Conservation (phyloP, 2,113 vertebrate species). For the Lathamus discolor region DNA sequence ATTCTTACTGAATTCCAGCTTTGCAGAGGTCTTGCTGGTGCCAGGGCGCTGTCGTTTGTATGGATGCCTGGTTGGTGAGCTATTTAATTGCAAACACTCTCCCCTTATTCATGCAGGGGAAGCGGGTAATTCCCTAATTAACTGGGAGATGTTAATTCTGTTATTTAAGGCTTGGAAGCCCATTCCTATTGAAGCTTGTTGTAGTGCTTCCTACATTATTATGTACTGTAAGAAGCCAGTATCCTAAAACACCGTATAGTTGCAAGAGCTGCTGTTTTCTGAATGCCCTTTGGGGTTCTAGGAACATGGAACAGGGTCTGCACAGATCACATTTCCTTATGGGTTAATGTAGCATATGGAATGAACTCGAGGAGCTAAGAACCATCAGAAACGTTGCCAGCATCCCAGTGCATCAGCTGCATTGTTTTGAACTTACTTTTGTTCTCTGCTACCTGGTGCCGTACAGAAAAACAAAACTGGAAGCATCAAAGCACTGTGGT, state of each 20-base stretch:
- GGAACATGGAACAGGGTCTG: neutral
- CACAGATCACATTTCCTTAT: neutral
- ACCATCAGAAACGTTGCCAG: neutral
- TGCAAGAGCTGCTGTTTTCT: neutral
- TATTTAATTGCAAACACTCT: neutral
- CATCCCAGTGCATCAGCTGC: neutral
- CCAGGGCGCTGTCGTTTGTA: neutral
- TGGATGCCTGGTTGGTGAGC: neutral
- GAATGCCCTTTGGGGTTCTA: neutral
- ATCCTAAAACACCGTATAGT: neutral
- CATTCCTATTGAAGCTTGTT: neutral
- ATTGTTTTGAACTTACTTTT: neutral
- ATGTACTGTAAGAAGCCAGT: neutral
- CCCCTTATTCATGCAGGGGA: neutral
- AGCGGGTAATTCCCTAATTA: neutral
- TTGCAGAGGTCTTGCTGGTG: neutral
- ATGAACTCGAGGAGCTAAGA: neutral
- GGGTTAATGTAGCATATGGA: neutral
- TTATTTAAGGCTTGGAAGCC: neutral
- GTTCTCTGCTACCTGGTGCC: neutral
- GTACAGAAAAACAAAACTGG: neutral
- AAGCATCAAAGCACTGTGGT: neutral
- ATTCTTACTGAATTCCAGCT: neutral
- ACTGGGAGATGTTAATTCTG: neutral
- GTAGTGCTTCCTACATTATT: neutral